Base-by-base conservation (phyloP, 2,113 vertebrate genomes). In the Alethe castanea region DNA sequence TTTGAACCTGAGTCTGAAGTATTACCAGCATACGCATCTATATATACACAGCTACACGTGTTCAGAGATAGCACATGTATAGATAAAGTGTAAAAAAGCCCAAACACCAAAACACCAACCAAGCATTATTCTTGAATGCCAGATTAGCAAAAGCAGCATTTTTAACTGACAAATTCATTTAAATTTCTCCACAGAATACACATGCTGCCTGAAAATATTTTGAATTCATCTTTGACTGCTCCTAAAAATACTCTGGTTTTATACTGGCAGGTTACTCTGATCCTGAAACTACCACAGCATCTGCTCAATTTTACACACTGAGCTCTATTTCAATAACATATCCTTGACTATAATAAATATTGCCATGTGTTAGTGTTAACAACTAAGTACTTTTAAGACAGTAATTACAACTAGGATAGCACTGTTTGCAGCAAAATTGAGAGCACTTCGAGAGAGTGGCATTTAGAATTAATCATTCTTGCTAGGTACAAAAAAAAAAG, bases 1-100 rank as follows among this genome's bases (percentile, higher is more conserved):
- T 71, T 56, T 50, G 47, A 80, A 69, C 54, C 60, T 28, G 20
- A 86, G 26, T 9, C 47, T 65, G 11, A 65, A 72, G 12, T 25
- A 61, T 44, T 86, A 64, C 9, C 38, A 67, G 8, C 26, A 61
- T 17, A 29, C 10, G 7, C 20, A 65, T 38, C 14, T 33, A 45
- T 35, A 73, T n/a, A 19, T 25, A 48, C 12, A 72, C 7, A 48
- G 20, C 8, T 54, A 56, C 17, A 56, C 0, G 0, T 48, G 19
- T 64, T 72, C 59, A 81, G 62, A 93, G 8, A 56, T 1, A 80
- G 22, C 16, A 48, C 6, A 19, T 6, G 3, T 44, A 47, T 3
- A 92, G 28, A 57, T 13, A 57, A 76, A 47, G 12, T 81, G 31
- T 48, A 73, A 78, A 62, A 78, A 69, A 14, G 3, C 7, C 6